phyloP scores from a whole-genome alignment of 2,113 vertebrate genomes.

The Jacana jacana region DNA sequence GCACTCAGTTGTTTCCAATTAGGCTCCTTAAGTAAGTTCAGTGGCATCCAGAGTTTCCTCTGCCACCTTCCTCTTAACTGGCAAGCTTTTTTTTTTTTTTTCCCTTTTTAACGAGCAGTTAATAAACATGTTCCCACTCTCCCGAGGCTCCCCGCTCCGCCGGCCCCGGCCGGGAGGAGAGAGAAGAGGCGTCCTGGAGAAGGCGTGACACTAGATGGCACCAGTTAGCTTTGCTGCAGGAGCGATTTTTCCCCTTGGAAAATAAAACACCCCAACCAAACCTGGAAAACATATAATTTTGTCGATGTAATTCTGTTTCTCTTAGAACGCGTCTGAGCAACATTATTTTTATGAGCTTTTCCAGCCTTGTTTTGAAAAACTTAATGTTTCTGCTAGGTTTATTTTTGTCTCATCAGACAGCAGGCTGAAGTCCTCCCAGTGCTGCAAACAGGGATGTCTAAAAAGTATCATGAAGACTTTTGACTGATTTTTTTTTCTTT shows the following conservation, averaged over 20 bases:
- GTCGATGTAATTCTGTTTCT: conserved; percentile 58
- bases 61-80: conserved; percentile 32
- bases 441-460: neutral
- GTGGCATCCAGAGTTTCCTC: conserved; percentile 18
- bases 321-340: conserved; percentile 57
- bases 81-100: neutral
- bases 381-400: conserved; percentile 54
- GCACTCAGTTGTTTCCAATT: conserved; percentile 49
- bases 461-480: conserved; percentile 1
- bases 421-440: neutral
- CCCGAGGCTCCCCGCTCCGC: neutral
- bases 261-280: conserved; percentile 63
- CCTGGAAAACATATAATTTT: conserved; percentile 69
- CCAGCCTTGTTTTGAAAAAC: conserved; percentile 61
- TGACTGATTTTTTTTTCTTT: neutral
- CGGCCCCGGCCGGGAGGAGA: neutral
- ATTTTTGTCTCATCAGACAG: conserved; percentile 45
- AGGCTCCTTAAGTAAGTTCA: conserved; percentile 50
- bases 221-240: conserved; percentile 3
- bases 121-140: neutral
- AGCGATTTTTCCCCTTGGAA: conserved; percentile 28
- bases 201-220: conserved; percentile 27
- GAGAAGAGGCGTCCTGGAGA: neutral
- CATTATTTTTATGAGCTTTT: conserved; percentile 65
- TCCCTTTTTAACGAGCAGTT: neutral